Conservation (phyloP, 2,888 invertebrate species). For the Cephus pulcher region DNA sequence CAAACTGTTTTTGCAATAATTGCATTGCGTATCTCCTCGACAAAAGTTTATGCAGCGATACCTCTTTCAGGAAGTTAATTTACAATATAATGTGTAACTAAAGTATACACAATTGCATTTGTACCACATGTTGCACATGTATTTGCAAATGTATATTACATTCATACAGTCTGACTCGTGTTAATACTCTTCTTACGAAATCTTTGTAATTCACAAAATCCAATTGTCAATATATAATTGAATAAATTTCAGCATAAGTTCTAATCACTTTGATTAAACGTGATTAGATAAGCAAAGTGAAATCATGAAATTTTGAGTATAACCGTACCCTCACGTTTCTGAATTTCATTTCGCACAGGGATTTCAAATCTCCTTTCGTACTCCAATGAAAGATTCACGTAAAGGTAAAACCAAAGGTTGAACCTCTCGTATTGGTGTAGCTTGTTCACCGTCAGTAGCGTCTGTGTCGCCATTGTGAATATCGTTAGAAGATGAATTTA, state of each 20-base stretch:
- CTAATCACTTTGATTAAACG: background rate
- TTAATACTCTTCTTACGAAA: background rate
- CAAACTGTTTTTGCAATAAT: background rate
- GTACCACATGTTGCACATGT: background rate
- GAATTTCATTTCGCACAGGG: background rate
- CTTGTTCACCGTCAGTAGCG: constrained; percentile 6
- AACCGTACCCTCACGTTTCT: background rate
- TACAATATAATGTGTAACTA: background rate
- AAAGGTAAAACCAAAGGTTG: constrained; percentile 34
- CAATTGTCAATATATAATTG: background rate
- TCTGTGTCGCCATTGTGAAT: background rate
- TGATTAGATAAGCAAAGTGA: background rate
- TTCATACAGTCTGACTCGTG: background rate
- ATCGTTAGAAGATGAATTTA: constrained; percentile 3
- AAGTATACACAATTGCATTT: background rate
- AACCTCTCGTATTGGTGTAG: constrained; percentile 8
- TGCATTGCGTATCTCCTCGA: background rate
- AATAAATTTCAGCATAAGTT: background rate
- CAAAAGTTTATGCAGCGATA: background rate
- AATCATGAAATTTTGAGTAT: background rate
- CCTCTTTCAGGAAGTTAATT: background rate
- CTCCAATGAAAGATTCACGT: constrained; percentile 40
- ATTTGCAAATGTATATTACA: background rate
- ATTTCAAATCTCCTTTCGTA: constrained; percentile 34
- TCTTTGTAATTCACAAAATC: background rate